phyloP scores from a whole-genome alignment of 2,888 invertebrate genomes.

The Malthinus flaveolus region DNA sequence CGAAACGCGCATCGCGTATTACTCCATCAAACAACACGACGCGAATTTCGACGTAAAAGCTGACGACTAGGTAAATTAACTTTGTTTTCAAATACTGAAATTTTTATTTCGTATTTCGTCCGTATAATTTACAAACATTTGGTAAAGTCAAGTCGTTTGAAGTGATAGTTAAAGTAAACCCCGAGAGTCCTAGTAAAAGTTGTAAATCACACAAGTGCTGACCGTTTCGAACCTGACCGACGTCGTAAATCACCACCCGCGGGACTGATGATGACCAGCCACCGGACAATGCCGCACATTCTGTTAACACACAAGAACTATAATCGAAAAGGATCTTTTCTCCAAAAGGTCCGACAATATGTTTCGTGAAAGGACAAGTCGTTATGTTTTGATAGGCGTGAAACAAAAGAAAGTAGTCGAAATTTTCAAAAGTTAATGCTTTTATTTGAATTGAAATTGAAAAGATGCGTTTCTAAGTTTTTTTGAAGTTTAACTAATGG shows the following conservation, averaged over 20 bases:
- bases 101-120: too few relatives aligned
- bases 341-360: conserved; percentile 7
- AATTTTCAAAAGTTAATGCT: too few relatives aligned
- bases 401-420: conserved; percentile 1
- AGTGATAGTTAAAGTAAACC: conserved; percentile 25
- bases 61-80: too few relatives aligned
- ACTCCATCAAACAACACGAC: too few relatives aligned
- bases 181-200: conserved; percentile 26
- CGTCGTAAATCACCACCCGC: conserved; percentile 47
- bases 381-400: conserved; percentile 17
- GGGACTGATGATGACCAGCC: conserved; percentile 51
- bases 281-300: conserved; percentile 47
- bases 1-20: too few relatives aligned
- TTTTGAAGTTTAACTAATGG: too few relatives aligned
- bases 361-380: conserved; percentile 7
- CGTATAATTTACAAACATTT: too few relatives aligned
- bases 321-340: conserved; percentile 1
- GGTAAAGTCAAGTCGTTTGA: conserved; percentile 18
- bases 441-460: too few relatives aligned
- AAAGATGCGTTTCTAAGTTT: too few relatives aligned
- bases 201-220: conserved; percentile 45
- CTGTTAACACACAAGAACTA: conserved; percentile 3
- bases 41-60: too few relatives aligned
- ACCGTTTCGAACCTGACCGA: conserved; percentile 22
- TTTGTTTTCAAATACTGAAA: too few relatives aligned